These are phyloP conservation scores for Amphiprion clarkii DNA, from an alignment of 2,797 vertebrate genomes.

Conservation along the genomic window DNA sequence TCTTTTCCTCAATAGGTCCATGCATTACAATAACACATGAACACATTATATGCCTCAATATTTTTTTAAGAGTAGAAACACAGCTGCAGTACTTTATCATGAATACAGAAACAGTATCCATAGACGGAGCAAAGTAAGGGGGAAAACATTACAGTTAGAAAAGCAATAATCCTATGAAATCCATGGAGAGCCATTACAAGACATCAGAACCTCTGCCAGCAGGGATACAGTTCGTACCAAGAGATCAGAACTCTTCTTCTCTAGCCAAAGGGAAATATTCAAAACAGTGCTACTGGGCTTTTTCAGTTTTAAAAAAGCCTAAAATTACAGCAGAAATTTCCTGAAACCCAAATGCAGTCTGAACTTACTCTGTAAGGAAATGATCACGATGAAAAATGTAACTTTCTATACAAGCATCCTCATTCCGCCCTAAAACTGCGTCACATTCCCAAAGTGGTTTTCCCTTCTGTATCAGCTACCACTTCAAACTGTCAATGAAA, in stretches of 20 bases:
- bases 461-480: conserved; percentile 25
- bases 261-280: conserved; percentile 77
- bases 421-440: conserved; percentile 45
- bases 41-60: conserved; percentile 10
- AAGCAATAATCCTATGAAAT: conserved; percentile 78
- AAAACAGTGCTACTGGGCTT: conserved; percentile 73
- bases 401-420: conserved; percentile 41
- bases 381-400: conserved; percentile 58
- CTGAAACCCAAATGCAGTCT: conserved; percentile 60
- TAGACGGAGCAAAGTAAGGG: conserved; percentile 55
- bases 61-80: conserved; percentile 24
- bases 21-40: conserved; percentile 20
- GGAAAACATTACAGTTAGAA: conserved; percentile 69
- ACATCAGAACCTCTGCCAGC: conserved; percentile 77
- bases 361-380: conserved; percentile 60
- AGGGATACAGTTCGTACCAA: conserved; percentile 70
- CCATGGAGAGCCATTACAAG: conserved; percentile 76
- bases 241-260: conserved; percentile 74
- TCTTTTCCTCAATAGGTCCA: conserved; percentile 7
- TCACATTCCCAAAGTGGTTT: conserved; percentile 42
- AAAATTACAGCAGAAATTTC: conserved; percentile 63
- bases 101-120: conserved; percentile 47
- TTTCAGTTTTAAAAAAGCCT: conserved; percentile 59
- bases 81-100: conserved; percentile 32
- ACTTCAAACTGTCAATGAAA: conserved; percentile 44